These are phyloP conservation scores for Nebria brevicollis DNA, from an alignment of 2,888 invertebrate genomes.

Conservation along the genomic window DNA sequence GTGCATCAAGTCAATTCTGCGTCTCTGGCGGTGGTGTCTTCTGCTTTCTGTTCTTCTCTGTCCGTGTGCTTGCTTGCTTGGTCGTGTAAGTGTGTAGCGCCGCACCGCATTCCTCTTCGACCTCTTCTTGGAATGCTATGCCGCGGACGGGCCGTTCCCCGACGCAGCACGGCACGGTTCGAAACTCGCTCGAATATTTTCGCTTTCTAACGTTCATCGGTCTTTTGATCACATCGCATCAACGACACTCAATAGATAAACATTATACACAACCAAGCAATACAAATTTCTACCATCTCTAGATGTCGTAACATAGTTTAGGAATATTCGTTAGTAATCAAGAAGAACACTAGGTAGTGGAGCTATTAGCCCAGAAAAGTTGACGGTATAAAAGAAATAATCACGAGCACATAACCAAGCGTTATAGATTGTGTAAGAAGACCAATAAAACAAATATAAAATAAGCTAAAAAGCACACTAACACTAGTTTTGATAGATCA, in stretches of 20 bases:
- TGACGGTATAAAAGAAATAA: too few relatives aligned
- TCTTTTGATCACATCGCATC: conserved; percentile 2
- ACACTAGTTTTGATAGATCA: neutral
- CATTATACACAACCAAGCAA: neutral
- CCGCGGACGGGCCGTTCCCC: neutral
- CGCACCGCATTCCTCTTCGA: conserved; percentile 39
- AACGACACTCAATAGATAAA: neutral
- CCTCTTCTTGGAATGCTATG: conserved; percentile 41
- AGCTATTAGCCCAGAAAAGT: too few relatives aligned
- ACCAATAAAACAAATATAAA: too few relatives aligned
- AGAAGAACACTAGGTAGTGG: too few relatives aligned
- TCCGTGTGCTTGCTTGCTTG: neutral
- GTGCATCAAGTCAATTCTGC: neutral
- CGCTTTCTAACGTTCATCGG: conserved; percentile 20
- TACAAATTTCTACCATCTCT: too few relatives aligned
- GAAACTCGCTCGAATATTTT: conserved; percentile 20
- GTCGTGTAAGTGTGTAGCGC: conserved; percentile 26
- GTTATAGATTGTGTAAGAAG: too few relatives aligned
- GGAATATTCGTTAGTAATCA: too few relatives aligned
- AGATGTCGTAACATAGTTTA: too few relatives aligned
- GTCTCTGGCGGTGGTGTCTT: neutral
- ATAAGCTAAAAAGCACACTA: neutral
- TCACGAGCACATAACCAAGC: too few relatives aligned
- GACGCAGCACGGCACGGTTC: conserved; percentile 18
- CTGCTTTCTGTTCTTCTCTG: neutral